A percentile compares a stretch with the other conserved stretches of the same genome.
phyloP scores from a whole-genome alignment of 2,888 invertebrate genomes.

The Beris chalybata region DNA sequence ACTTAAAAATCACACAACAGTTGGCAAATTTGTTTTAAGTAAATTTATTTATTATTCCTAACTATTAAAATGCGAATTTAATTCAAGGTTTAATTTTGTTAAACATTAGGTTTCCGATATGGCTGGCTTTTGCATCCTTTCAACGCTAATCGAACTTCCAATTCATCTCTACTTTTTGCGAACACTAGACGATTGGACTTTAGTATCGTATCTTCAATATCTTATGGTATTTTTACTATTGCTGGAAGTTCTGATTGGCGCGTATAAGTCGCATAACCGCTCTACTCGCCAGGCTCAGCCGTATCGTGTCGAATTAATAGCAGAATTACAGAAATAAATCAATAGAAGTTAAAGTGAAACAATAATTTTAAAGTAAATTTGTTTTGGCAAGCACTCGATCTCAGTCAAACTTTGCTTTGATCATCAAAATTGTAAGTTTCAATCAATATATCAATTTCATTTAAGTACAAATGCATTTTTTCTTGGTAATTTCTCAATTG shows the following conservation, averaged over 20 bases:
- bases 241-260: slow-evolving; percentile 44
- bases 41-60: neutral
- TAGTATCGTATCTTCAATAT: slow-evolving; percentile 41
- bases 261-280: slow-evolving; percentile 42
- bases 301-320: slow-evolving; percentile 41
- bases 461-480: slow-evolving; percentile 62
- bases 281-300: slow-evolving; percentile 43
- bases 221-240: slow-evolving; percentile 42
- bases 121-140: slow-evolving; percentile 86
- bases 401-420: slow-evolving; percentile 50
- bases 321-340: slow-evolving; percentile 30
- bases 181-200: slow-evolving; percentile 34
- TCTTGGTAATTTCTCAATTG: slow-evolving; percentile 57
- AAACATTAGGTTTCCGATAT: slow-evolving; percentile 78
- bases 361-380: too few species aligned
- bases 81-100: slow-evolving; percentile 28
- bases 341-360: too few species aligned
- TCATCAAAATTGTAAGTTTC: slow-evolving; percentile 61
- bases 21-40: neutral
- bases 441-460: slow-evolving; percentile 63
- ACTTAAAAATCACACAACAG: too few species aligned
- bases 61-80: slow-evolving; percentile 4
- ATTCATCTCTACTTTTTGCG: slow-evolving; percentile 69
- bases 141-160: slow-evolving; percentile 82
- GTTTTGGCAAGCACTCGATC: too few species aligned